phyloP scores from a whole-genome alignment of 2,797 vertebrate species.

The Arvicola amphibius region DNA sequence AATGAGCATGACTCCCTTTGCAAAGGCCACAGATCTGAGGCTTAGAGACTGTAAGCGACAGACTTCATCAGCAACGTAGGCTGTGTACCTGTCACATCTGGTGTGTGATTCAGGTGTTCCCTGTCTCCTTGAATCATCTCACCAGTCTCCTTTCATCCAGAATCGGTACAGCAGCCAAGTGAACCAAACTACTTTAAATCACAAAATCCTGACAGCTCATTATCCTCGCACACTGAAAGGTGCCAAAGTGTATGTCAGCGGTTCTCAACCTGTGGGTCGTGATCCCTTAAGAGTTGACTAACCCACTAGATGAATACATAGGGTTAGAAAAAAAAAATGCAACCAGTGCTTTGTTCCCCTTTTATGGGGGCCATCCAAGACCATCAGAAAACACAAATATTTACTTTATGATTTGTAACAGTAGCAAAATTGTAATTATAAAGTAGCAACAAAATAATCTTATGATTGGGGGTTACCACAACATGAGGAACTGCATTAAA shows the following conservation, averaged over 20 bases:
- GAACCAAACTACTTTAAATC: neutral
- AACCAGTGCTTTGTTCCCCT: too few species aligned
- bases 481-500: neutral
- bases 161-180: neutral
- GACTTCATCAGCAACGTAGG: neutral
- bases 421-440: neutral
- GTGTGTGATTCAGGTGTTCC: neutral
- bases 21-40: neutral
- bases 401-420: neutral
- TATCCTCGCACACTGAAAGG: neutral
- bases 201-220: neutral
- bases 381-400: neutral
- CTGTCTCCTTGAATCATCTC: neutral
- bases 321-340: too few species aligned
- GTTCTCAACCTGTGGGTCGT: neutral
- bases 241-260: neutral
- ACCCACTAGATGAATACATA: too few species aligned
- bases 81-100: neutral
- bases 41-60: neutral
- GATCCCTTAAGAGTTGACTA: too few species aligned
- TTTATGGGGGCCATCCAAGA: neutral
- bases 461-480: neutral
- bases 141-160: neutral
- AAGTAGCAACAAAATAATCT: neutral
- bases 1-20: neutral